A percentile compares a stretch with the other conserved stretches of the same genome.
These are phyloP conservation scores for Serripes groenlandicus DNA, from an alignment of 2,888 invertebrate species.

Conservation along the genomic window DNA sequence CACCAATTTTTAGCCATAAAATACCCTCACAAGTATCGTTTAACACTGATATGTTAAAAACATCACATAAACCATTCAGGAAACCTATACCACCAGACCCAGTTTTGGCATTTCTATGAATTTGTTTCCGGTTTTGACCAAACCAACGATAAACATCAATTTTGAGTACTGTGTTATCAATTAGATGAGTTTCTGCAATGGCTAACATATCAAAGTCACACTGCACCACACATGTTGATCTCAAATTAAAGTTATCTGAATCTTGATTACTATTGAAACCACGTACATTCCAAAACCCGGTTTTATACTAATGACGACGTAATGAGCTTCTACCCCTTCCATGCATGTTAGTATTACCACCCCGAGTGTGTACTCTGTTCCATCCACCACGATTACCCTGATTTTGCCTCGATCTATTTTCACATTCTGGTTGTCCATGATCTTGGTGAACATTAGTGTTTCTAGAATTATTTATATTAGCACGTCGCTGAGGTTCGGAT, in stretches of 20 bases:
- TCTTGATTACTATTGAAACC: slow-evolving; percentile 18
- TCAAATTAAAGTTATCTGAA: slow-evolving; percentile 18
- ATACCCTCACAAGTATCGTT: slow-evolving; percentile 22
- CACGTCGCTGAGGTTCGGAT: too few relatives aligned
- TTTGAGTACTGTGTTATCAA: neutral
- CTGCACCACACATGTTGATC: slow-evolving; percentile 3
- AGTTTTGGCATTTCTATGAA: slow-evolving; percentile 28
- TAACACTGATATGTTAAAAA: slow-evolving; percentile 17
- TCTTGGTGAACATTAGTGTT: too few relatives aligned
- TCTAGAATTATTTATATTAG: too few relatives aligned
- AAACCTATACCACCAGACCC: slow-evolving; percentile 41
- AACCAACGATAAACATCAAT: slow-evolving; percentile 31
- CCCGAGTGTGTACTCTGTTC: too few relatives aligned
- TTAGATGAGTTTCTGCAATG: slow-evolving; percentile 42
- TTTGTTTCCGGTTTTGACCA: slow-evolving; percentile 29
- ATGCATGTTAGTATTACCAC: too few relatives aligned
- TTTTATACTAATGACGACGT: slow-evolving; percentile 2
- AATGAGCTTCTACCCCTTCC: neutral
- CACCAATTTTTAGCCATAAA: slow-evolving; percentile 28
- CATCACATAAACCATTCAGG: slow-evolving; percentile 11
- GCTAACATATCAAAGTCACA: slow-evolving; percentile 40
- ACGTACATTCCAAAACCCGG: slow-evolving; percentile 45
- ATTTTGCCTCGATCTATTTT: too few relatives aligned
- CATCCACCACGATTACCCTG: too few relatives aligned
- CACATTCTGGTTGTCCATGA: too few relatives aligned